phyloP scores from a whole-genome alignment of 92 coral and sea anemone genomes.

The Umimayanthus kanabou region DNA sequence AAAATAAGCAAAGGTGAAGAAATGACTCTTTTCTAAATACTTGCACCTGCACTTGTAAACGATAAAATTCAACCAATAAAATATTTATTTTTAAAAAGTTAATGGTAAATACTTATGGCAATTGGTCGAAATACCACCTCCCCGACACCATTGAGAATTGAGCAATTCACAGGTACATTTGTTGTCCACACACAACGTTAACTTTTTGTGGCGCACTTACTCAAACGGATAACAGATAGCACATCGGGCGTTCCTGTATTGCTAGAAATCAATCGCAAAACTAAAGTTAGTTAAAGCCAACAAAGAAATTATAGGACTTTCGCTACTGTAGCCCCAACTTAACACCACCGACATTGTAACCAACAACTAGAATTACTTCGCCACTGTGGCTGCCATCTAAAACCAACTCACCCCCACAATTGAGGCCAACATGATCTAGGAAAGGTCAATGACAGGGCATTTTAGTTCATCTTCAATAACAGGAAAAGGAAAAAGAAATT shows the following conservation, averaged over 20 bases:
- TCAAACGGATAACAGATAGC: conserved; percentile 33
- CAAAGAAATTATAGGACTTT: background rate
- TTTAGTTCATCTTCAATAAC: too few species aligned
- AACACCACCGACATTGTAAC: background rate
- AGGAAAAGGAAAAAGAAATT: too few species aligned
- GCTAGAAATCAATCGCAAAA: conserved; percentile 20
- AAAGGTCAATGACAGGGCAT: too few species aligned
- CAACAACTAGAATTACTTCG: background rate
- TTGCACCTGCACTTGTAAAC: too few species aligned
- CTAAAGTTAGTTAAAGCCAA: background rate
- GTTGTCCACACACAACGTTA: background rate
- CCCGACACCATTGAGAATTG: too few species aligned
- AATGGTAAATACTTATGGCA: background rate
- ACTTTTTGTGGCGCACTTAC: background rate
- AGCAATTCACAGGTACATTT: background rate
- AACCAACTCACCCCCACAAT: background rate
- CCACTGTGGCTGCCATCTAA: too few species aligned
- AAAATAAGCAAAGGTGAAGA: too few species aligned
- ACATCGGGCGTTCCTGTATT: conserved; percentile 34
- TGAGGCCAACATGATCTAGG: too few species aligned
- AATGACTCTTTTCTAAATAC: too few species aligned
- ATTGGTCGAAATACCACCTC: background rate
- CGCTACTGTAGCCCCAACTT: background rate
- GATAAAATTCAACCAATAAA: too few species aligned
- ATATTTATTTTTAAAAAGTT: background rate